Percentiles rank a stretch among this genome's conserved stretches.
Evolutionary conservation across 2,113 vertebrate species (phyloP).

Genomic region (Felis chaus): DNA sequence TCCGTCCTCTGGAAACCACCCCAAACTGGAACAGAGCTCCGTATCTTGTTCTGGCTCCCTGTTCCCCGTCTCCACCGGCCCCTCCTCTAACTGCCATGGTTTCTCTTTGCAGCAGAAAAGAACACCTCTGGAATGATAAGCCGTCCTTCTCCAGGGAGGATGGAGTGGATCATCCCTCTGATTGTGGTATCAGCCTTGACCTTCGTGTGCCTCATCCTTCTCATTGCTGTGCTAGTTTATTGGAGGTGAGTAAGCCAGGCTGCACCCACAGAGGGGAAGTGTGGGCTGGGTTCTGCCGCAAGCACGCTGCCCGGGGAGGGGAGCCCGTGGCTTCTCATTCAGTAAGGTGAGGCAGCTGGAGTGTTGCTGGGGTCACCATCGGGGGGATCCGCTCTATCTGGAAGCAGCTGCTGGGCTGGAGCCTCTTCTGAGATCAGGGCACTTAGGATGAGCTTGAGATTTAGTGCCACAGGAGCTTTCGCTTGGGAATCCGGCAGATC

Average conservation of each 20-base stretch:
- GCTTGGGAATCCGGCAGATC: neutral
- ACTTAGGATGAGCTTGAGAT: neutral
- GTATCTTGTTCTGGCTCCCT: accelerated
- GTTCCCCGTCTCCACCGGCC: accelerated
- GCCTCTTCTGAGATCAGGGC: neutral
- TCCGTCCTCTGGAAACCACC: neutral
- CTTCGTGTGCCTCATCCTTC: conserved; percentile 96
- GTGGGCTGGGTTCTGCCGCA: neutral
- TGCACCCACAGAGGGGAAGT: accelerated
- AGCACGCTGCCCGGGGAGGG: neutral
- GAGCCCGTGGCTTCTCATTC: accelerated
- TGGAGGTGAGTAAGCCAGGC: conserved; percentile 92
- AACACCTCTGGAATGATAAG: conserved; percentile 90
- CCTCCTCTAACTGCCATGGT: conserved; percentile 38
- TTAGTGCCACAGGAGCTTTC: neutral
- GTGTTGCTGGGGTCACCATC: no score
- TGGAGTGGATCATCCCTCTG: conserved; percentile 98
- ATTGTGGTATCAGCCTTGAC: conserved; percentile 98
- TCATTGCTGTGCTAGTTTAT: conserved; percentile 96
- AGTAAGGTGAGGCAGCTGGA: neutral
- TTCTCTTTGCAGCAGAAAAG: conserved; percentile 84
- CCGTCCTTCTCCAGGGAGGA: conserved; percentile 88
- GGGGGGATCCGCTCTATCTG: neutral
- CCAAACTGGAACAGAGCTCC: neutral
- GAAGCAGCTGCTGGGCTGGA: neutral